Conservation (phyloP, 64 coral and sea anemone genomes). For the Montipora efflorescens region DNA sequence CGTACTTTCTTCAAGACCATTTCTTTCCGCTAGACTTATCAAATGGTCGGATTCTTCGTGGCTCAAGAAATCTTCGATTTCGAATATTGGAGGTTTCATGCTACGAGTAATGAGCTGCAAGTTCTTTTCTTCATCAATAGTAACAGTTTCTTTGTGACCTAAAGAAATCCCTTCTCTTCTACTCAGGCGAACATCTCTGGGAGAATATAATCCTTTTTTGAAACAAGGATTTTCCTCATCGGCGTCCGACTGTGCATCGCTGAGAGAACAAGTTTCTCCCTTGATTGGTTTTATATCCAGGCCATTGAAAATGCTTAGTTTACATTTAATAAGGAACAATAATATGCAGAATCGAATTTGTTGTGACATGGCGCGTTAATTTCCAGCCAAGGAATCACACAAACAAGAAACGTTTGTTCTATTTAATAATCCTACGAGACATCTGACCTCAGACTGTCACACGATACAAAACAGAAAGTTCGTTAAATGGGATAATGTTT, state of each 20-base stretch:
- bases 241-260: background rate
- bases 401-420: background rate
- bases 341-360: background rate
- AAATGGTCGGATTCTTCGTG: slow-evolving; percentile 49
- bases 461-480: background rate
- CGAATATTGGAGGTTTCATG: slow-evolving; percentile 46
- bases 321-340: background rate
- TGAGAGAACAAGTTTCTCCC: background rate
- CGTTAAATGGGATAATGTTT: too few relatives aligned
- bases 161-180: background rate
- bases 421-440: background rate
- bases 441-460: background rate
- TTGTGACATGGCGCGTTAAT: background rate
- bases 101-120: slow-evolving; percentile 32
- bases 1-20: slow-evolving; percentile 41
- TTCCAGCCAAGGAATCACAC: background rate
- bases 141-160: slow-evolving; percentile 25
- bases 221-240: slow-evolving; percentile 7
- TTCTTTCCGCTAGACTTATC: slow-evolving; percentile 9
- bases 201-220: background rate
- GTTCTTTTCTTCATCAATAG: slow-evolving; percentile 16
- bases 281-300: background rate
- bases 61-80: slow-evolving; percentile 60
- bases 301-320: background rate
- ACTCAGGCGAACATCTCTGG: background rate